A percentile compares a stretch with the other conserved stretches of the same genome.
phyloP scores from a whole-genome alignment of 2,797 vertebrate genomes.

The Miichthys miiuy region DNA sequence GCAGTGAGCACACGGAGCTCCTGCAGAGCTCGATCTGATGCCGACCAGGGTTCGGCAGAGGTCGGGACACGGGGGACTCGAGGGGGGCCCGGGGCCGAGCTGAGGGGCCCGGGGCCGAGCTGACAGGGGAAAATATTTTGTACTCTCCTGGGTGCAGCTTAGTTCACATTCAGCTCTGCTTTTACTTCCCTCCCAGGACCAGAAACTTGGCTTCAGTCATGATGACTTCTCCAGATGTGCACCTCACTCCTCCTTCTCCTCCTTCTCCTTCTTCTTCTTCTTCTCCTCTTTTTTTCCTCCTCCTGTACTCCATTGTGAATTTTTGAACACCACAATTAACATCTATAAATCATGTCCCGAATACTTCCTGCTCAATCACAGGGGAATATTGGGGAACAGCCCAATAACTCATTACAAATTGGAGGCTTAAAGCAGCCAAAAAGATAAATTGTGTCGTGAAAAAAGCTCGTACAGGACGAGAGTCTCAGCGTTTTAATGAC shows the following conservation, averaged over 20 bases:
- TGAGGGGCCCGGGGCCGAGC: slow-evolving; percentile 68
- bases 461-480: slow-evolving; percentile 65
- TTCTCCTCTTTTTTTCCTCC: slow-evolving; percentile 39
- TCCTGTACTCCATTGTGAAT: slow-evolving; percentile 81
- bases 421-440: slow-evolving; percentile 79
- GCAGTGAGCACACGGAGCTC: slow-evolving; percentile 67
- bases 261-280: slow-evolving; percentile 44
- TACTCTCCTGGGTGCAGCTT: slow-evolving; percentile 83
- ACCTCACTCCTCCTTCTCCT: slow-evolving; percentile 73
- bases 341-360: slow-evolving; percentile 86
- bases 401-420: slow-evolving; percentile 84
- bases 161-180: slow-evolving; percentile 82
- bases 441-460: slow-evolving; percentile 76
- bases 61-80: slow-evolving; percentile 67
- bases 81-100: slow-evolving; percentile 68
- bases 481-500: slow-evolving; percentile 69
- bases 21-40: slow-evolving; percentile 62
- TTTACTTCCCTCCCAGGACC: slow-evolving; percentile 85
- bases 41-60: slow-evolving; percentile 67
- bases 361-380: slow-evolving; percentile 83
- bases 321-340: slow-evolving; percentile 85
- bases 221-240: slow-evolving; percentile 88
- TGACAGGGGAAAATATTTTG: slow-evolving; percentile 85
- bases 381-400: slow-evolving; percentile 83
- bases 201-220: slow-evolving; percentile 80